Evolutionary conservation across 2,888 invertebrate species (phyloP), one percentile per base, ranked within the genome.

Genomic region (Epiblema foenella): DNA sequence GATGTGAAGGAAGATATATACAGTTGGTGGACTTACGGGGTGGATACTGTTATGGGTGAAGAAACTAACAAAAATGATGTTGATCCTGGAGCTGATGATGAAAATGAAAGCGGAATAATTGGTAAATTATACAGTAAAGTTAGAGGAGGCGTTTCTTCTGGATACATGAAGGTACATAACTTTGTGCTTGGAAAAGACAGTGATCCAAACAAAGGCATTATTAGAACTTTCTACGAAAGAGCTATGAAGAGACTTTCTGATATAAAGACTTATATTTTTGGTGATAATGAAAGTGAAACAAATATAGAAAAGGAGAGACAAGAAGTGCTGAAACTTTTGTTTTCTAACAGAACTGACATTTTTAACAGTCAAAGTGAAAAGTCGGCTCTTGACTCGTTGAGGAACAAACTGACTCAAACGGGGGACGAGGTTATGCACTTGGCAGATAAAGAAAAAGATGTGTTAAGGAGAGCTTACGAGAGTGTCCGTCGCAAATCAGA

Each of bases 1-100:
- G 73, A 56, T 20, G 51, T 77, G 2, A 77, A 67, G 63, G 69
- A 75, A 12, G 76, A 76, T 24, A 58, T 78, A 0, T 72, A 73
- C 12, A 69, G 73, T 8, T 73, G 73, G 64, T 73, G 74, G 54
- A 49, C 68, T 11, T 75, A 72, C 24, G 77, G 78, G 20, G 54
- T 60, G 2, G 77, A 76, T 24, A 75, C 69, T 18, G 33, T 76
- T 9, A 58, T 76, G 11, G 70, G 65, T 54, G 76, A 60, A 52
- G n/a, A 67, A 39, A 33, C 33, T n/a, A 63, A 60, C 37, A 7
- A 24, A 42, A 62, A 60, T 17, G 58, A 39, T 51, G 37, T 29
- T 42, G 46, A 20, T 18, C 15, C 56, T 42, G 4, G 33, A 37
- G 29, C 11, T 9, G 62, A 46, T 12, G 15, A 29, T 1, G 51